These are phyloP conservation scores for Apamea sordens DNA, from an alignment of 2,888 invertebrate genomes.

Conservation along the genomic window DNA sequence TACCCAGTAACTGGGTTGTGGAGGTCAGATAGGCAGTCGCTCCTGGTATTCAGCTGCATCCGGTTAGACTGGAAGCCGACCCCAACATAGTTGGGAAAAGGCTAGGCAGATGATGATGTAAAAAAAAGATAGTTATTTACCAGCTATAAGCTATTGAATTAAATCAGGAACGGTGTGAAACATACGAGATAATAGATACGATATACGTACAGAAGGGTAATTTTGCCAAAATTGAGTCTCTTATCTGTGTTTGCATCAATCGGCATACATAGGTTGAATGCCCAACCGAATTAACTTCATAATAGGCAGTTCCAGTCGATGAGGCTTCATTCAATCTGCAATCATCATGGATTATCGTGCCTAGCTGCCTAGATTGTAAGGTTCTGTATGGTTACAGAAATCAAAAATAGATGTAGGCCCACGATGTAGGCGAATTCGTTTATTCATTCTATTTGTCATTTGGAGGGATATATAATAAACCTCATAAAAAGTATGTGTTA, in stretches of 20 bases:
- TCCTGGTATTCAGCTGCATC: too few relatives aligned
- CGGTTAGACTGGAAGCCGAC: too few relatives aligned
- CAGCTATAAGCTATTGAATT: neutral
- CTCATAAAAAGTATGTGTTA: neutral
- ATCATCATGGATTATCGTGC: neutral
- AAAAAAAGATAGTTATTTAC: neutral
- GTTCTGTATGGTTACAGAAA: neutral
- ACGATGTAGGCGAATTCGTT: neutral
- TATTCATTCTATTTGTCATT: neutral
- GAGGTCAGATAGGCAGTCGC: too few relatives aligned
- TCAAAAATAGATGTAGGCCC: neutral
- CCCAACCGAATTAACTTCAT: conserved; percentile 9
- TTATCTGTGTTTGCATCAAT: conserved; percentile 45
- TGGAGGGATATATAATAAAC: neutral
- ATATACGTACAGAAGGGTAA: neutral
- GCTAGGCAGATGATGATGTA: too few relatives aligned
- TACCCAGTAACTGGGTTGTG: too few relatives aligned
- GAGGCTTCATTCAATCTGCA: conserved; percentile 1
- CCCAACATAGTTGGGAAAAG: too few relatives aligned
- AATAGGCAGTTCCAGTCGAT: conserved; percentile 12
- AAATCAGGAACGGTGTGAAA: neutral
- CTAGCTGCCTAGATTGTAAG: too few relatives aligned
- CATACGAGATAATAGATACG: neutral
- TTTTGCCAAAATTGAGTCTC: conserved; percentile 26
- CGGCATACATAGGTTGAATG: conserved; percentile 13